Base-by-base conservation (phyloP, 2,888 invertebrate species). In the Oxycera nigricornis region DNA sequence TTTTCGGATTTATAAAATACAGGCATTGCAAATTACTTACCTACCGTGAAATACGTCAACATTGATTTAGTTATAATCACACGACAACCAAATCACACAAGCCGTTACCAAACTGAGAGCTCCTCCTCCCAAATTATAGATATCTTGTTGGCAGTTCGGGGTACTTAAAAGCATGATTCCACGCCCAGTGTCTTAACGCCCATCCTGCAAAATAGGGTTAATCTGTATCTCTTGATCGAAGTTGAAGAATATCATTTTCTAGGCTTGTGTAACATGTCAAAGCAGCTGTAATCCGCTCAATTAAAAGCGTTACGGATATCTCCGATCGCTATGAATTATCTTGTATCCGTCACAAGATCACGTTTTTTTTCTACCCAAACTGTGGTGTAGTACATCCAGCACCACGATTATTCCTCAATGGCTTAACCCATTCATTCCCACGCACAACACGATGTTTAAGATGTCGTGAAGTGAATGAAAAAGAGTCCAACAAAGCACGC, bases 391-490 rank as follows among this genome's bases (percentile, higher is more conserved):
- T 46, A 46, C 46, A 46, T 17, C 46, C 35, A 35, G 14, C 14
- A 46, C 46, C 6, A 17, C 4, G 55, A 24, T 22, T 17, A 6
- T 55, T 17, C 55, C 24, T 55, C 55, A 55, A 35, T 41, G 22
- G 41, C 65, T 52, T 70, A 30, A 52, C 31, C 55, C 70, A 52
- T 70, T 70, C 70, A 70, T 70, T 70, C 70, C 70, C 70, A 70
- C 70, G 70, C 70, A 70, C 52, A 31, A 52, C 70, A 31, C 52
- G 70, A 55, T 70, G 30, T 70, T 52, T 31, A 65, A 14, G 39
- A 41, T 26, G 39, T 65, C 24, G 39, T 65, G 62, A 62, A 62
- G 39, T 62, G 31, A 39, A 55, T 55, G 17, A 55, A 17, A 55
- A 55, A 24, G 24, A 55, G 14, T 3, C 2, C 24, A 20, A 24